phyloP scores from a whole-genome alignment of 2,797 vertebrate species.

The Macroramphosus scolopax region DNA sequence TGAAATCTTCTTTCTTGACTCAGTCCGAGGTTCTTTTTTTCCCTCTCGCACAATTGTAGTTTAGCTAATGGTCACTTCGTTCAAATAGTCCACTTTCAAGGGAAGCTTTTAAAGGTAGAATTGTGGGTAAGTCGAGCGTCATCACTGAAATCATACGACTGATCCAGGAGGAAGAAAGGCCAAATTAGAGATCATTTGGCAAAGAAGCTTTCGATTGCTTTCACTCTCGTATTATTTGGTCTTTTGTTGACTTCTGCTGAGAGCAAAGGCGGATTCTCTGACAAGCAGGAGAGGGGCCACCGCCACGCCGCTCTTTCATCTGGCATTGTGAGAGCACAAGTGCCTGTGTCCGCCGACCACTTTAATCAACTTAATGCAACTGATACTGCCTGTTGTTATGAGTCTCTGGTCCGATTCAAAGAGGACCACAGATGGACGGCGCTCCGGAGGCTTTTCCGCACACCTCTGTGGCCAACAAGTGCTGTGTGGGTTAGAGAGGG shows the following conservation, averaged over 20 bases:
- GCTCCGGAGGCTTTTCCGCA: constrained; percentile 78
- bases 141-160: constrained; percentile 78
- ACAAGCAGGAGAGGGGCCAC: constrained; percentile 75
- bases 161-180: constrained; percentile 90
- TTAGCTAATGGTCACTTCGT: constrained; percentile 82
- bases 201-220: constrained; percentile 92
- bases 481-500: constrained; percentile 56
- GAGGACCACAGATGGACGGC: constrained; percentile 83
- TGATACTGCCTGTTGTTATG: constrained; percentile 76
- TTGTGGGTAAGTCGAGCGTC: constrained; percentile 79
- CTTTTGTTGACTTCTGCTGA: constrained; percentile 91
- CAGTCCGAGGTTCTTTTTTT: no score
- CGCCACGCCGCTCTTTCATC: constrained; percentile 90
- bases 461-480: constrained; percentile 73
- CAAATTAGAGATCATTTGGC: constrained; percentile 98
- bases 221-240: constrained; percentile 85
- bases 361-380: constrained; percentile 99
- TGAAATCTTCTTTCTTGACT: constrained; percentile 53
- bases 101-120: constrained; percentile 85
- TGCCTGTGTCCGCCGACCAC: constrained; percentile 83
- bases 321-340: no score
- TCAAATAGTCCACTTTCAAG: constrained; percentile 72
- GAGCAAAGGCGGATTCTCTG: constrained; percentile 83
- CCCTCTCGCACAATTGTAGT: constrained; percentile 76
- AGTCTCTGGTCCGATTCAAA: constrained; percentile 87